Percentiles rank a stretch among this genome's conserved stretches.
phyloP scores from a whole-genome alignment of 2,113 vertebrate genomes.

The Gallinago undulata region DNA sequence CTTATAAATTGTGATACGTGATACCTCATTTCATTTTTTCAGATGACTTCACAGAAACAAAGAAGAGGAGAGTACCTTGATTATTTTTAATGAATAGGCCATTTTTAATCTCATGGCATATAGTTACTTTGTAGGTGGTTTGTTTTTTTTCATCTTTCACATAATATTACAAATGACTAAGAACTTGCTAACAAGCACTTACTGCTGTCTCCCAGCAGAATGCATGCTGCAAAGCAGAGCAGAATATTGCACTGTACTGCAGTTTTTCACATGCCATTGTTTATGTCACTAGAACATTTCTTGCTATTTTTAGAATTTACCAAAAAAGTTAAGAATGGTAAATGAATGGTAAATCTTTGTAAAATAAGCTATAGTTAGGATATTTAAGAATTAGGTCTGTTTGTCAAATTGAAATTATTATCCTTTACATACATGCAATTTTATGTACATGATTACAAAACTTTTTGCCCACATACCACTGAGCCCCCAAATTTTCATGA shows the following conservation, averaged over 20 bases:
- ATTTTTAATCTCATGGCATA: background rate
- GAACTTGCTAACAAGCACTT: background rate
- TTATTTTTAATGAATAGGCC: background rate
- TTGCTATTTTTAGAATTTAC: background rate
- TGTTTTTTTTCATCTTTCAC: background rate
- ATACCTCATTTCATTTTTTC: background rate
- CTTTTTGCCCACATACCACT: background rate
- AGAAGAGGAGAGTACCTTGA: background rate
- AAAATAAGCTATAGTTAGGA: background rate
- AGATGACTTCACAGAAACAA: background rate
- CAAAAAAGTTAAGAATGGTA: background rate
- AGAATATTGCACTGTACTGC: background rate
- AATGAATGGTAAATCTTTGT: background rate
- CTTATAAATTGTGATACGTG: background rate
- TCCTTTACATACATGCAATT: background rate
- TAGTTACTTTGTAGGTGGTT: background rate
- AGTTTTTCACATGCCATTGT: background rate
- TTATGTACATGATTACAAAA: accelerated
- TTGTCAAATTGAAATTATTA: background rate
- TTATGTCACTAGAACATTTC: background rate
- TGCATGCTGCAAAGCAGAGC: background rate
- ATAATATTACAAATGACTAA: background rate
- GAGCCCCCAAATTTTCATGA: background rate
- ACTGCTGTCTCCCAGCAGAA: background rate
- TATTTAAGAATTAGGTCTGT: background rate